These are phyloP conservation scores for Harpagus bidentatus DNA, from an alignment of 2,113 vertebrate genomes.

Conservation along the genomic window DNA sequence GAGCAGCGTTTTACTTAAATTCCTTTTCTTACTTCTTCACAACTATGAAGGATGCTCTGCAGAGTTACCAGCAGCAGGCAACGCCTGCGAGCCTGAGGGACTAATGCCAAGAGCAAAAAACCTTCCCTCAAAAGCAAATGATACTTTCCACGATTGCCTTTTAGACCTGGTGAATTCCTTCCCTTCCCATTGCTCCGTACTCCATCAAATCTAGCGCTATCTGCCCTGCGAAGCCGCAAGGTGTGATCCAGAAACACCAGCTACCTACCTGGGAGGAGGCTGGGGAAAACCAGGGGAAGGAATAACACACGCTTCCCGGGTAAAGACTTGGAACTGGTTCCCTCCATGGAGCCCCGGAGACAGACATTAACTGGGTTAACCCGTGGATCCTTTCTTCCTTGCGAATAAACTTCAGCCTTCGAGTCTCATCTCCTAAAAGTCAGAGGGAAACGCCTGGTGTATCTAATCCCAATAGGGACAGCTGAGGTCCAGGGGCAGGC, in stretches of 20 bases:
- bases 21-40: background rate
- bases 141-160: background rate
- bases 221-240: background rate
- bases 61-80: background rate
- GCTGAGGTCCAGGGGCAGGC: background rate
- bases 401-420: background rate
- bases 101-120: fast-evolving
- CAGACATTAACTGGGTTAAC: background rate
- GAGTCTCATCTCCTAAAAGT: background rate
- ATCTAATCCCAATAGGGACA: fast-evolving
- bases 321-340: background rate
- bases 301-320: background rate
- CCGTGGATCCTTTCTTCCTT: background rate
- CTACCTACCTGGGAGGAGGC: background rate
- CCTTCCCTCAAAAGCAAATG: background rate
- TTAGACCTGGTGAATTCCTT: background rate
- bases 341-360: fast-evolving
- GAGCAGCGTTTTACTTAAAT: background rate
- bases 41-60: background rate
- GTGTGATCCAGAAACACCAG: background rate
- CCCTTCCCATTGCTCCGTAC: background rate
- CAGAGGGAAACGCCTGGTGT: fast-evolving
- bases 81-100: background rate
- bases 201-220: fast-evolving
- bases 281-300: background rate